Conservation (phyloP, 2,113 vertebrate species). For the Saimiri boliviensis region DNA sequence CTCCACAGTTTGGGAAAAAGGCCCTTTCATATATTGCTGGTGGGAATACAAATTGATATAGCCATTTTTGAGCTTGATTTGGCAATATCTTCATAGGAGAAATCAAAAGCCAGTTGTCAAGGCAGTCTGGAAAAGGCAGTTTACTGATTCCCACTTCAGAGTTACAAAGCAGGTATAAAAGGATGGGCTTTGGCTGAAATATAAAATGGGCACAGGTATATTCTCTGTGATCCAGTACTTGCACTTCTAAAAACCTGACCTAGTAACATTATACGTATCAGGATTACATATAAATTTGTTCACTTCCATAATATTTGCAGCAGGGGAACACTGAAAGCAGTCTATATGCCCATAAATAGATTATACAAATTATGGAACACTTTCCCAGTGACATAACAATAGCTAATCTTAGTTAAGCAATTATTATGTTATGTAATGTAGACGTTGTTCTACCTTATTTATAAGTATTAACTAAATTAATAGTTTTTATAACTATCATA, state of each 20-base stretch:
- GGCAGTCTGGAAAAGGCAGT: neutral
- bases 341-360: neutral
- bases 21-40: neutral
- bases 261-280: neutral
- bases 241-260: neutral
- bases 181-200: neutral
- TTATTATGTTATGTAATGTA: neutral
- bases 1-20: neutral
- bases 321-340: neutral
- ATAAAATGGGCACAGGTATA: neutral
- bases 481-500: neutral
- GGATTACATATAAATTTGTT: neutral
- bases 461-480: constrained; percentile 5
- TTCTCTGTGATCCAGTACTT: neutral
- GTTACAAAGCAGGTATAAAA: neutral
- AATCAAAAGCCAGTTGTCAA: neutral
- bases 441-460: neutral
- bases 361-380: neutral
- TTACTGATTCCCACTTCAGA: neutral
- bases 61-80: neutral
- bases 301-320: neutral
- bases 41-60: neutral
- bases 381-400: constrained; percentile 2
- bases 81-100: constrained; percentile 26
- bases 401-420: constrained; percentile 40